A percentile compares a stretch with the other conserved stretches of the same genome.
Conservation (phyloP, 2,888 invertebrate species). For the Sicus ferrugineus region DNA sequence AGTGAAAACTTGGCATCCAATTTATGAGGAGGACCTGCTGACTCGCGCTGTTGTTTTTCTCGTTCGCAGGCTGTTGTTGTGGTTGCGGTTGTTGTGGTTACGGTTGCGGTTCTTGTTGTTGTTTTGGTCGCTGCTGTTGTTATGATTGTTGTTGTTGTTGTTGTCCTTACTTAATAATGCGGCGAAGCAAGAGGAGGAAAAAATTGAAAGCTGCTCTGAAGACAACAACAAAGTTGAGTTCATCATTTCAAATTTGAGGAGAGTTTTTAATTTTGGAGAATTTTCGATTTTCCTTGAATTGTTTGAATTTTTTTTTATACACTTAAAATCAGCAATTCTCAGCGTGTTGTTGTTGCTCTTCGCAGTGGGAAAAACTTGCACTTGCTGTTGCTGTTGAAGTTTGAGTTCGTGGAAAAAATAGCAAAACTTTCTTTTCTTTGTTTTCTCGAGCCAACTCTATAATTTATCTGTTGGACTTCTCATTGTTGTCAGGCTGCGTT, state of each 20-base stretch:
- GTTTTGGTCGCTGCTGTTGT: background rate
- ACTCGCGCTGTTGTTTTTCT: background rate
- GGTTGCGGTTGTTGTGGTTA: background rate
- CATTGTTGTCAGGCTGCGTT: too few species aligned
- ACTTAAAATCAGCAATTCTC: too few species aligned
- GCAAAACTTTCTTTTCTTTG: background rate
- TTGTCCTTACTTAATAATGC: background rate
- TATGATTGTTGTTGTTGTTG: background rate
- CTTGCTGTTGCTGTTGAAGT: background rate
- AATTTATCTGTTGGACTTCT: background rate
- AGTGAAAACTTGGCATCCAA: too few species aligned
- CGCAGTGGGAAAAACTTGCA: background rate
- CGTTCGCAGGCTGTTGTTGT: background rate
- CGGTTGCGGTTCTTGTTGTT: background rate
- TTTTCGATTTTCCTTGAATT: background rate
- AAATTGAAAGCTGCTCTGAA: too few species aligned
- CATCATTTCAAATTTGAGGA: too few species aligned
- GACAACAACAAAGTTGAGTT: too few species aligned
- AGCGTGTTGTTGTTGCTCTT: background rate
- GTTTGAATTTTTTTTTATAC: too few species aligned
- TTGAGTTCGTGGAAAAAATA: background rate
- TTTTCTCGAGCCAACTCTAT: background rate
- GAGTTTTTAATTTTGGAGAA: too few species aligned
- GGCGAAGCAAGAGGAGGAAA: too few species aligned
- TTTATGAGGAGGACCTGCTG: too few species aligned